Percentiles rank a stretch among this genome's conserved stretches.
phyloP scores from a whole-genome alignment of 1,140 invertebrate species.

The Drosophila simulans region DNA sequence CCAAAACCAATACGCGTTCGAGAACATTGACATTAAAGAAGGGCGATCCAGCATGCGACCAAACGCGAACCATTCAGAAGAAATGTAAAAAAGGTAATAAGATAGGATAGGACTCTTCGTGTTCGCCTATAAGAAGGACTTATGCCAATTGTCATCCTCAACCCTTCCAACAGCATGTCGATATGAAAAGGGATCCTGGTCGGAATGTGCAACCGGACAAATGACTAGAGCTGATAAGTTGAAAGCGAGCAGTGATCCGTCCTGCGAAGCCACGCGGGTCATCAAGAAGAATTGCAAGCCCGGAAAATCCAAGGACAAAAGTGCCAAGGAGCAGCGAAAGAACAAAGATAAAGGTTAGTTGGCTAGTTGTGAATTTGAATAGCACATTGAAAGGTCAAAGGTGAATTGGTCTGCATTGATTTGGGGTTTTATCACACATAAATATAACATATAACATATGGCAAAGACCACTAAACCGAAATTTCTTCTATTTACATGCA shows the following conservation, averaged over 20 bases:
- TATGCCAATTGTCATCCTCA: no score
- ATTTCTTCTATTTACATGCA: constrained; percentile 39
- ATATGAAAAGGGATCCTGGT: constrained; percentile 93
- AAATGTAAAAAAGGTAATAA: constrained; percentile 95
- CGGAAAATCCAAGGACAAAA: constrained; percentile 84
- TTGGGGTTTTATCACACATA: no score
- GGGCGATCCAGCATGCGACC: constrained; percentile 91
- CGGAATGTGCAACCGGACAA: constrained; percentile 89
- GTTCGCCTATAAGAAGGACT: background rate
- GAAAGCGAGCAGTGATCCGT: constrained; percentile 89
- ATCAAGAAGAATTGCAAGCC: constrained; percentile 90
- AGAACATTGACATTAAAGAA: constrained; percentile 93
- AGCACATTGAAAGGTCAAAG: no score
- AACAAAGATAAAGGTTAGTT: constrained; percentile 83
- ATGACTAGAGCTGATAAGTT: constrained; percentile 90
- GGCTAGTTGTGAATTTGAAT: constrained; percentile 4
- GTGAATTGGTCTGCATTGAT: no score
- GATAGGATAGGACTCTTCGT: background rate
- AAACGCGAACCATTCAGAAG: constrained; percentile 93
- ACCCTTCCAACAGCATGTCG: constrained; percentile 86
- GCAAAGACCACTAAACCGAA: background rate
- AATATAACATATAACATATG: no score
- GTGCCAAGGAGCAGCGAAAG: constrained; percentile 83
- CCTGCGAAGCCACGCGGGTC: constrained; percentile 89
- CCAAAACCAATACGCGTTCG: constrained; percentile 91